A percentile compares a stretch with the other conserved stretches of the same genome.
Conservation (phyloP, 1,140 invertebrate genomes). For the Aphis craccivora region DNA sequence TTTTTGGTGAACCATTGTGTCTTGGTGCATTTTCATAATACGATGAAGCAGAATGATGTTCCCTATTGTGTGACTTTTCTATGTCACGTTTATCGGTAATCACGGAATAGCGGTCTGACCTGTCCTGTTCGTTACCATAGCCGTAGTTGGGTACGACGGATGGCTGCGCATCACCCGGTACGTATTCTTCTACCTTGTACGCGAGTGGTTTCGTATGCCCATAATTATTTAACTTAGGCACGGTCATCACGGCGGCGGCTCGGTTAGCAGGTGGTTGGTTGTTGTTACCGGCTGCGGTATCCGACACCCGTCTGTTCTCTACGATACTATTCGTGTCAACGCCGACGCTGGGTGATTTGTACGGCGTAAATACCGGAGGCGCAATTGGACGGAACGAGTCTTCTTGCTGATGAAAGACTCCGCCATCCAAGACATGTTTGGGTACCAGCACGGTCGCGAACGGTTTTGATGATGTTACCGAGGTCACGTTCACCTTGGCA, state of each 20-base stretch:
- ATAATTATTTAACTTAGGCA: not conserved
- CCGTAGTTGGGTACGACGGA: not conserved
- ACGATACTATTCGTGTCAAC: not conserved
- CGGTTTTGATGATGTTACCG: not conserved
- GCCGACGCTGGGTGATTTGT: not conserved
- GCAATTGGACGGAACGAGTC: not conserved
- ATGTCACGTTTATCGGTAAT: not conserved
- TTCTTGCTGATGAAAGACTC: not conserved
- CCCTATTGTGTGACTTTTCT: not conserved
- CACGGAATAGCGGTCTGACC: not conserved
- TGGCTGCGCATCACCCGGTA: not conserved
- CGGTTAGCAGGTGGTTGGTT: not conserved
- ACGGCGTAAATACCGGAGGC: not conserved
- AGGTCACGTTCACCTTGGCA: not conserved
- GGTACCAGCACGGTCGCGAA: not conserved
- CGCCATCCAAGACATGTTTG: not conserved
- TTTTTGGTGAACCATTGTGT: not conserved
- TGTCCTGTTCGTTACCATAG: not conserved
- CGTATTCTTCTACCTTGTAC: slow-evolving; percentile 18
- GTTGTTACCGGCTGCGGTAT: not conserved
- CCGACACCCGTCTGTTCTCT: not conserved
- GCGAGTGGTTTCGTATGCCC: not conserved
- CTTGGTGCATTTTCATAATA: not conserved
- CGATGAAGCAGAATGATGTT: not conserved
- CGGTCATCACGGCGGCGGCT: not conserved